Evolutionary conservation across 2,797 vertebrate species (phyloP).

Genomic region (Pseudochirops corinnae): DNA sequence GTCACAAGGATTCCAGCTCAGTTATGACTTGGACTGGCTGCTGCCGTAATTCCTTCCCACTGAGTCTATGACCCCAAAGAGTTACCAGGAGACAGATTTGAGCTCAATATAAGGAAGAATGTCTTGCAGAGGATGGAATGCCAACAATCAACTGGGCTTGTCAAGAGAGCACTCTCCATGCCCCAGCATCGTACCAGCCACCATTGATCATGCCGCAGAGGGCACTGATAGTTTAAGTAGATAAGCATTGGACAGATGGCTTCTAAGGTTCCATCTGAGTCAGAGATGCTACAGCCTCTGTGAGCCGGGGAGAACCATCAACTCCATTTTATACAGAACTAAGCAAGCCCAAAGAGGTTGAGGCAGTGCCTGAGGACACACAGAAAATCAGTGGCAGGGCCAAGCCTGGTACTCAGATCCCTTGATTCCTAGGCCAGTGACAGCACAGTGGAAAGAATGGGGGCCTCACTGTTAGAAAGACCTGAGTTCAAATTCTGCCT

Average conservation of each 20-base stretch:
- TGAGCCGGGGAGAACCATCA: not conserved
- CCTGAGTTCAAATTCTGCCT: not conserved
- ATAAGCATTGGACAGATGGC: not conserved
- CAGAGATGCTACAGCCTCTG: not conserved
- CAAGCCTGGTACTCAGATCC: not conserved
- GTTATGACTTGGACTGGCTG: not conserved
- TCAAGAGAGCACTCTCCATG: not conserved
- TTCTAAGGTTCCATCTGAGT: not conserved
- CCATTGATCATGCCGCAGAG: not conserved
- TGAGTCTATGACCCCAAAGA: not conserved
- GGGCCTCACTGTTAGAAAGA: not conserved
- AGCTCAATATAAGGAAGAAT: not conserved
- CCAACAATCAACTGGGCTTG: not conserved
- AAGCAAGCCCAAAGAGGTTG: not conserved
- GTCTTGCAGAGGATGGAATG: not conserved
- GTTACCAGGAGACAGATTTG: not conserved
- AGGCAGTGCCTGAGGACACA: not conserved
- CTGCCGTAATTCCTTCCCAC: not conserved
- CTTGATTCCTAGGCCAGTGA: not conserved
- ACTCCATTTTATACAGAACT: not conserved
- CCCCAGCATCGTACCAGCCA: not conserved
- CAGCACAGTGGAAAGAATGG: not conserved
- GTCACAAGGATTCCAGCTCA: too few species aligned
- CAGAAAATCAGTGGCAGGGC: not conserved
- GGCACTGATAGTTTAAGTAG: not conserved